phyloP scores from a whole-genome alignment of 2,888 invertebrate species.

The Arge pagana region DNA sequence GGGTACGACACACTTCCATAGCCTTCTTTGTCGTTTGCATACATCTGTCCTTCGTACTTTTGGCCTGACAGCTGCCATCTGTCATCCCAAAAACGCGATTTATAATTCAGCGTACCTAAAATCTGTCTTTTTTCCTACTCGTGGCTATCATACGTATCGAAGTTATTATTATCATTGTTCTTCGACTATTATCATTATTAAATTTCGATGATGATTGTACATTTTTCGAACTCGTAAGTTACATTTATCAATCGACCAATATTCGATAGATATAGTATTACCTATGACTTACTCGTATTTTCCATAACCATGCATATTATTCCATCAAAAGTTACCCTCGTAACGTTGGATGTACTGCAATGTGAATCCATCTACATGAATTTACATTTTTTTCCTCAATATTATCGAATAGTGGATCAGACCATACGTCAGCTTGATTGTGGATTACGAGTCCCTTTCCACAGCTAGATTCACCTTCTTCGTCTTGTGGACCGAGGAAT shows the following conservation, averaged over 20 bases:
- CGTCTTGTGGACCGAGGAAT: slow-evolving; percentile 5
- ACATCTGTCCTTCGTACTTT: slow-evolving; percentile 61
- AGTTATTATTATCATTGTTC: no score
- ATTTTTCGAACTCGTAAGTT: no score
- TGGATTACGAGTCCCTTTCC: slow-evolving; percentile 7
- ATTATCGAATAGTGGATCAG: not conserved
- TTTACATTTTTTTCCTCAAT: not conserved
- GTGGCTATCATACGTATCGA: no score
- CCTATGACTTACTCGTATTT: slow-evolving; percentile 6
- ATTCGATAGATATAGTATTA: no score
- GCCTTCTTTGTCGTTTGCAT: slow-evolving; percentile 62
- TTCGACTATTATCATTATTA: no score
- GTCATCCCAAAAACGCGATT: slow-evolving; percentile 57
- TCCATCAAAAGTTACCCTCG: slow-evolving; percentile 10
- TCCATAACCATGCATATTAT: slow-evolving; percentile 16
- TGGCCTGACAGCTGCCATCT: slow-evolving; percentile 51
- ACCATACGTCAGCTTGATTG: slow-evolving; percentile 9
- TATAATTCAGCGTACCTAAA: no score
- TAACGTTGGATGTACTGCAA: slow-evolving; percentile 15
- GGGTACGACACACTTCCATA: slow-evolving; percentile 62
- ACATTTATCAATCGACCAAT: no score
- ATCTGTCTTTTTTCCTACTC: no score
- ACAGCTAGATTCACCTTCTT: slow-evolving; percentile 1
- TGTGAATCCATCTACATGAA: not conserved
- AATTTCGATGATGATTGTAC: no score